Evolutionary conservation across 1,140 invertebrate species (phyloP).

Genomic region (Battus philenor): DNA sequence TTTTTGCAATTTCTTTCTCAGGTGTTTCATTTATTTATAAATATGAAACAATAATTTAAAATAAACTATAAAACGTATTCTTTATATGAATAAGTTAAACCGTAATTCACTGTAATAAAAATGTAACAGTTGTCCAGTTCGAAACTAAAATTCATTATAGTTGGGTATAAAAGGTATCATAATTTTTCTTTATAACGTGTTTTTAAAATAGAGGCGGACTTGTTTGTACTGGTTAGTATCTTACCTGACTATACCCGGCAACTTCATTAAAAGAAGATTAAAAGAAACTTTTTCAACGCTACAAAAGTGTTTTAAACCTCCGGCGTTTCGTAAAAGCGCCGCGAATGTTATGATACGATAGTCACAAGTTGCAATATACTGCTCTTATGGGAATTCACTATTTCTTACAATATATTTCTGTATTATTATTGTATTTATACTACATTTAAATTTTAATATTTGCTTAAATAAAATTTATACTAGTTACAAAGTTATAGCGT

Average conservation of each 20-base stretch:
- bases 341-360: slow-evolving; percentile 45
- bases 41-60: too few relatives aligned
- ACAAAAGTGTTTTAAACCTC: slow-evolving; percentile 46
- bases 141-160: too few relatives aligned
- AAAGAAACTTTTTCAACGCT: slow-evolving; percentile 49
- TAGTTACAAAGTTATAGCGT: neutral
- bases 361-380: slow-evolving; percentile 41
- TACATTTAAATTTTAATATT: neutral
- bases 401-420: too few relatives aligned
- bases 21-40: too few relatives aligned
- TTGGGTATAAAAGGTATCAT: too few relatives aligned
- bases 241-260: slow-evolving; percentile 42
- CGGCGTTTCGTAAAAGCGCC: slow-evolving; percentile 23
- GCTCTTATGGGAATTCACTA: neutral
- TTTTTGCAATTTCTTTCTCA: too few relatives aligned
- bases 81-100: too few relatives aligned
- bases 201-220: slow-evolving; percentile 23
- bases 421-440: too few relatives aligned
- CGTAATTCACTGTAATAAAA: too few relatives aligned
- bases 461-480: neutral
- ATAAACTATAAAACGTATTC: too few relatives aligned
- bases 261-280: slow-evolving; percentile 66
- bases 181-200: slow-evolving; percentile 18
- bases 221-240: slow-evolving; percentile 39
- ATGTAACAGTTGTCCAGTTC: too few relatives aligned